Evolutionary conservation across 2,888 invertebrate genomes (phyloP).

Genomic region (Plebejus melissa): DNA sequence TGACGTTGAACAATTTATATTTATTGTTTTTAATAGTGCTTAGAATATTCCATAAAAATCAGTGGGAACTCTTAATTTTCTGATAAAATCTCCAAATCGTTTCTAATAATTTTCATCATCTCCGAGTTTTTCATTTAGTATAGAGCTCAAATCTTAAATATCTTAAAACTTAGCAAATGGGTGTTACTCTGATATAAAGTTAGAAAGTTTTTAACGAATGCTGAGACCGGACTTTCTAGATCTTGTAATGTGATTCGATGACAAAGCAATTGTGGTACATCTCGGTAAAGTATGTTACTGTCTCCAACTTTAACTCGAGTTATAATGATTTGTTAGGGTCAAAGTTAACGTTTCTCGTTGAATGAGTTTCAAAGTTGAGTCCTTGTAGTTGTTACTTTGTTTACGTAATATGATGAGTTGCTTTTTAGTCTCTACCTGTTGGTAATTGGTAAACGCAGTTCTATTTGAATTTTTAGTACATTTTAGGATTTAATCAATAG

Average conservation of each 20-base stretch:
- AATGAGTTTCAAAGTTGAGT: background rate
- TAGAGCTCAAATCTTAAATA: background rate
- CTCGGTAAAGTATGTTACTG: slow-evolving; percentile 7
- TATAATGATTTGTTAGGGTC: slow-evolving; percentile 16
- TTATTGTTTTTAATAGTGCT: background rate
- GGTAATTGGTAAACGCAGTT: background rate
- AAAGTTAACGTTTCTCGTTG: slow-evolving; percentile 8
- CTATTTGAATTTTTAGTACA: background rate
- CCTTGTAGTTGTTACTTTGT: background rate
- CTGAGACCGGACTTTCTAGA: slow-evolving; percentile 7
- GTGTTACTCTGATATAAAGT: background rate
- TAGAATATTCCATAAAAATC: background rate
- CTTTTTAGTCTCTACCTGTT: background rate
- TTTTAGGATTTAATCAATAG: background rate
- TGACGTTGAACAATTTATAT: background rate
- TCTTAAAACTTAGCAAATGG: background rate
- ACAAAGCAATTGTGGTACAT: slow-evolving; percentile 12
- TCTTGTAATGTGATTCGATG: slow-evolving; percentile 19
- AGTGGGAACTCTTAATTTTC: background rate
- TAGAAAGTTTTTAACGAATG: slow-evolving; percentile 26
- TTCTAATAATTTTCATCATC: background rate
- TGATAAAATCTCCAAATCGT: background rate
- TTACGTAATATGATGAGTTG: background rate
- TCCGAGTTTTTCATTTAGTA: background rate
- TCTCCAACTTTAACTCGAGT: slow-evolving; percentile 21